Evolutionary conservation across 2,113 vertebrate species (phyloP).

Genomic region (Coturnix japonica): DNA sequence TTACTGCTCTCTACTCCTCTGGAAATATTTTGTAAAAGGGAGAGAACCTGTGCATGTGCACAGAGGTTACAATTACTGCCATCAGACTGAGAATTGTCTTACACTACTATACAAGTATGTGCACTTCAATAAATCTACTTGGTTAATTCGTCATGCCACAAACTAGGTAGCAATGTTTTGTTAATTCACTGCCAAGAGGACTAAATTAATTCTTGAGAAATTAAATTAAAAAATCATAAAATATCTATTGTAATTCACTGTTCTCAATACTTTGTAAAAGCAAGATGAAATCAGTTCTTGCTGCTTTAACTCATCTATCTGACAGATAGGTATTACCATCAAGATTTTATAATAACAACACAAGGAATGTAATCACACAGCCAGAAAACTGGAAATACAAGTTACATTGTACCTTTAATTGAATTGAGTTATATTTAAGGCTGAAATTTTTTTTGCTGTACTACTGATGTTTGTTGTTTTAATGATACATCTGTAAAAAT

Average conservation of each 20-base stretch:
- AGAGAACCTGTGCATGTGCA: not conserved
- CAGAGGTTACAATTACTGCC: not conserved
- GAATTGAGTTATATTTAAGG: slow-evolving; percentile 31
- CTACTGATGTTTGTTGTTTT: not conserved
- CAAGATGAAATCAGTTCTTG: not conserved
- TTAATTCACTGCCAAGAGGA: not conserved
- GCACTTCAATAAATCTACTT: not conserved
- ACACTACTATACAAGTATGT: not conserved
- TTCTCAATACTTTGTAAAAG: not conserved
- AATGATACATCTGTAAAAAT: not conserved
- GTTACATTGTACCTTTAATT: not conserved
- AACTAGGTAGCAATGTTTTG: not conserved
- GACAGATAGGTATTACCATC: not conserved
- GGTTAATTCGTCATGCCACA: not conserved
- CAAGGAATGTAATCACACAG: not conserved
- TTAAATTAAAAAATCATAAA: not conserved
- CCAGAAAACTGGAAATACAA: not conserved
- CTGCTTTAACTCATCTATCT: not conserved
- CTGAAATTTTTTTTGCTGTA: not conserved
- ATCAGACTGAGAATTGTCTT: not conserved
- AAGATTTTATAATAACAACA: not conserved
- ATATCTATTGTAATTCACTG: not conserved
- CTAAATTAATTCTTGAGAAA: not conserved
- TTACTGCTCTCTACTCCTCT: accelerated
- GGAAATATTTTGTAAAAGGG: not conserved